Conservation (phyloP, 2,113 vertebrate genomes). For the Xyliphius kryptos region DNA sequence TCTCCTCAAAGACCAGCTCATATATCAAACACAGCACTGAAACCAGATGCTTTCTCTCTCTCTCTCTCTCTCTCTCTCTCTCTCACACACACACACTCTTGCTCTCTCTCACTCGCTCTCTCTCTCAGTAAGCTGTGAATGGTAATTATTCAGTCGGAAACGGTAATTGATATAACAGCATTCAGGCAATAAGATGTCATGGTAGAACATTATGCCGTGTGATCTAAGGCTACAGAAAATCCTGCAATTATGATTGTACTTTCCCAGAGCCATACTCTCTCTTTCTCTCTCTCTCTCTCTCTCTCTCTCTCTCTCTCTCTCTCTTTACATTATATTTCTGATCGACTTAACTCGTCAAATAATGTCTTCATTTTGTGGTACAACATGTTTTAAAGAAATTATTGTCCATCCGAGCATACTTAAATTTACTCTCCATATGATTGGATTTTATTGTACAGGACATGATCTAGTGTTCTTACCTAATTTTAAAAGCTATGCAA, state of each 20-base stretch:
- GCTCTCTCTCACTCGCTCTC: too few species aligned
- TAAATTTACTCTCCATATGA: too few species aligned
- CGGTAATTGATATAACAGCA: constrained; percentile 30
- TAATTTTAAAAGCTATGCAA: too few species aligned
- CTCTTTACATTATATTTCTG: too few species aligned
- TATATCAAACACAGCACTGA: constrained; percentile 34
- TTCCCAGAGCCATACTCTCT: too few species aligned
- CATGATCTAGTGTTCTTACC: too few species aligned
- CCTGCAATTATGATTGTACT: constrained; percentile 3
- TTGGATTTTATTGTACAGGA: not conserved
- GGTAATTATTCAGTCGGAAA: constrained; percentile 32
- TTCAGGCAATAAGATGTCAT: constrained; percentile 2
- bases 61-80: too few species aligned
- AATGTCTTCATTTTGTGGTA: too few species aligned
- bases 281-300: constrained; percentile 1
- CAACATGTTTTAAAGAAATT: too few species aligned
- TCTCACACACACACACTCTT: too few species aligned
- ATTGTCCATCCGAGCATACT: too few species aligned
- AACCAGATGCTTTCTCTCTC: constrained; percentile 29
- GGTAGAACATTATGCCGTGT: constrained; percentile 1
- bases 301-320: not conserved
- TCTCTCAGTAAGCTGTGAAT: constrained; percentile 24
- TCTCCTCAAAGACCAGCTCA: constrained; percentile 26
- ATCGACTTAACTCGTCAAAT: too few species aligned
- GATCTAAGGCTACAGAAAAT: constrained; percentile 27